These are phyloP conservation scores for Meiosimyza decipiens DNA, from an alignment of 2,888 invertebrate species.

Conservation along the genomic window DNA sequence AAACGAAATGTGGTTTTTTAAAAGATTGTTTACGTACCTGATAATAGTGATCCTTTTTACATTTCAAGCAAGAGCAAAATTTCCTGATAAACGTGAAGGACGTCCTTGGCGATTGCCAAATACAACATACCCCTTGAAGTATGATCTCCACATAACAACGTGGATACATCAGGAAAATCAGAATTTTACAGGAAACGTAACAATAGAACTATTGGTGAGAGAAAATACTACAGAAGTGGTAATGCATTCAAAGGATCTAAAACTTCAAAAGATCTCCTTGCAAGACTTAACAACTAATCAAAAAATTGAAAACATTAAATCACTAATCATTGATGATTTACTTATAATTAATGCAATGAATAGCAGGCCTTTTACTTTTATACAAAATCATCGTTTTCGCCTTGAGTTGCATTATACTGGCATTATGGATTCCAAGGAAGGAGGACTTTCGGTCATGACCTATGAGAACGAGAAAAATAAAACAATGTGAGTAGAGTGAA, in stretches of 20 bases:
- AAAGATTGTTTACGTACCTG: no score
- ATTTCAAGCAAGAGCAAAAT: no score
- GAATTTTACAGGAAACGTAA: slow-evolving; percentile 40
- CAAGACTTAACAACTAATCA: slow-evolving; percentile 35
- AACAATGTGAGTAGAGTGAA: slow-evolving; percentile 48
- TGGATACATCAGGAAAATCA: slow-evolving; percentile 41
- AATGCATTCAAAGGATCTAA: slow-evolving; percentile 41
- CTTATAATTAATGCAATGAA: slow-evolving; percentile 35
- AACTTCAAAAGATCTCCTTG: slow-evolving; percentile 34
- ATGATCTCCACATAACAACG: slow-evolving; percentile 58
- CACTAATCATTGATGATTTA: slow-evolving; percentile 28
- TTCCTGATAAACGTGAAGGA: background rate
- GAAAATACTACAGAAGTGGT: slow-evolving; percentile 38
- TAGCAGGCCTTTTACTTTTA: slow-evolving; percentile 24
- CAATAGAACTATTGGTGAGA: slow-evolving; percentile 39
- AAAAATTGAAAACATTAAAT: slow-evolving; percentile 30
- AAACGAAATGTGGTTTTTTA: no score
- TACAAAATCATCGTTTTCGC: slow-evolving; percentile 35
- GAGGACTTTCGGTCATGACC: slow-evolving; percentile 72
- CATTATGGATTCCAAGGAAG: slow-evolving; percentile 70
- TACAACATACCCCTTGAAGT: slow-evolving; percentile 68
- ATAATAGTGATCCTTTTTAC: no score
- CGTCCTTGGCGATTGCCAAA: slow-evolving; percentile 67
- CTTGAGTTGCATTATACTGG: slow-evolving; percentile 69
- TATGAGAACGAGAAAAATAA: slow-evolving; percentile 61